Evolutionary conservation across 2,888 invertebrate species (phyloP).

Genomic region (Sinohyriopsis cumingii): DNA sequence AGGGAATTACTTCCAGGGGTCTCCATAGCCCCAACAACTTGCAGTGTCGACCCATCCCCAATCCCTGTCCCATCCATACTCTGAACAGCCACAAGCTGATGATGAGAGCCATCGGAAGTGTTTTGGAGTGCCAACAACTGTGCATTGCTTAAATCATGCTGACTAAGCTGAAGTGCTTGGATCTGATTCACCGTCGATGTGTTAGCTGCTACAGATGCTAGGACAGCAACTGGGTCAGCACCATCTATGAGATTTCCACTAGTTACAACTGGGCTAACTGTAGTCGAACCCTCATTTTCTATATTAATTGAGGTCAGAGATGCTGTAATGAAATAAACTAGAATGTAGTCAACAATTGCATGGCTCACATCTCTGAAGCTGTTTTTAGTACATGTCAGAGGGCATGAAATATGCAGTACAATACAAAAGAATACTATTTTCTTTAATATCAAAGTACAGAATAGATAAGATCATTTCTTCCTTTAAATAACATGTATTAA

Average conservation of each 20-base stretch:
- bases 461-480: too few relatives aligned
- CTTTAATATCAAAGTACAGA: too few relatives aligned
- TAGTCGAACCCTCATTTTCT: too few relatives aligned
- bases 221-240: conserved; percentile 45
- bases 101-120: conserved; percentile 55
- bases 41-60: not conserved
- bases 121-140: conserved; percentile 61
- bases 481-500: too few relatives aligned
- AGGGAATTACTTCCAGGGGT: conserved; percentile 6
- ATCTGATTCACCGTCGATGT: conserved; percentile 34
- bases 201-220: conserved; percentile 52
- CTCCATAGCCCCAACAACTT: conserved; percentile 3
- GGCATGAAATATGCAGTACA: too few relatives aligned
- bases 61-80: conserved; percentile 28
- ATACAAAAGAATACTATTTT: too few relatives aligned
- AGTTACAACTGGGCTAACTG: too few relatives aligned
- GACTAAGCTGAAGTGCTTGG: conserved; percentile 25
- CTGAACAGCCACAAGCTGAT: conserved; percentile 63
- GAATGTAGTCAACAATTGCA: too few relatives aligned
- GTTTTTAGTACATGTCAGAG: too few relatives aligned
- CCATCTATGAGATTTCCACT: conserved; percentile 19
- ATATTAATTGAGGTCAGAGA: too few relatives aligned
- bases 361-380: too few relatives aligned
- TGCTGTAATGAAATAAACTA: too few relatives aligned
- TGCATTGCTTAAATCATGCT: conserved; percentile 11